Evolutionary conservation across 1,140 invertebrate genomes (phyloP).

Genomic region (Zaprionus capensis): DNA sequence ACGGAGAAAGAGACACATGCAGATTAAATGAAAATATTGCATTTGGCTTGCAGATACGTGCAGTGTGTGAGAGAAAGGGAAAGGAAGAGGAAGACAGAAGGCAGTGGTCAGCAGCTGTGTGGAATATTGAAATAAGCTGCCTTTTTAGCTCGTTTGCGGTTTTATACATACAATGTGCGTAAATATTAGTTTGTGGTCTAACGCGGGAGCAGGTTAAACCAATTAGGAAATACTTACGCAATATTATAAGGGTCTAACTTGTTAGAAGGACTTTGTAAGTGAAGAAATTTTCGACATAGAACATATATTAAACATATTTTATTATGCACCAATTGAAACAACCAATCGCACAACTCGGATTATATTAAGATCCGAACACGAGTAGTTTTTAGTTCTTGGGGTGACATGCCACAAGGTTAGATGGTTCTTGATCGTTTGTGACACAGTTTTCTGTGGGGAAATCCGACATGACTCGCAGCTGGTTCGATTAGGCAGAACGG

Average conservation of each 20-base stretch:
- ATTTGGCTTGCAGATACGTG: background rate
- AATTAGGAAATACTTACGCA: conserved; percentile 23
- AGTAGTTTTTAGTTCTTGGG: background rate
- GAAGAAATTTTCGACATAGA: background rate
- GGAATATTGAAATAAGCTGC: conserved; percentile 5
- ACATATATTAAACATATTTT: background rate
- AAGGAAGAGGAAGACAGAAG: background rate
- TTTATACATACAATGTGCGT: background rate
- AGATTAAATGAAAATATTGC: conserved; percentile 39
- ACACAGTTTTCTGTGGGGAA: conserved; percentile 24
- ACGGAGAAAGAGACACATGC: background rate
- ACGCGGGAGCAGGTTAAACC: conserved; percentile 11
- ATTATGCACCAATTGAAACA: background rate
- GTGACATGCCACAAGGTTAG: background rate
- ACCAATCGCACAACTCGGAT: background rate
- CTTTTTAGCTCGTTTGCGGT: conserved; percentile 10
- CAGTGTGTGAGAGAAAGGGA: background rate
- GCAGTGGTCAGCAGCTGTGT: background rate
- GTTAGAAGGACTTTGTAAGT: background rate
- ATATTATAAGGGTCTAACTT: background rate
- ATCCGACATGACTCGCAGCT: conserved; percentile 9
- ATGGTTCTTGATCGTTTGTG: conserved; percentile 7
- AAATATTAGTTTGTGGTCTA: background rate
- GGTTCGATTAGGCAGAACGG: background rate
- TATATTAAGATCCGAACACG: background rate